Evolutionary conservation across 92 coral and sea anemone genomes (phyloP).

Genomic region (Parazoanthus swiftii): DNA sequence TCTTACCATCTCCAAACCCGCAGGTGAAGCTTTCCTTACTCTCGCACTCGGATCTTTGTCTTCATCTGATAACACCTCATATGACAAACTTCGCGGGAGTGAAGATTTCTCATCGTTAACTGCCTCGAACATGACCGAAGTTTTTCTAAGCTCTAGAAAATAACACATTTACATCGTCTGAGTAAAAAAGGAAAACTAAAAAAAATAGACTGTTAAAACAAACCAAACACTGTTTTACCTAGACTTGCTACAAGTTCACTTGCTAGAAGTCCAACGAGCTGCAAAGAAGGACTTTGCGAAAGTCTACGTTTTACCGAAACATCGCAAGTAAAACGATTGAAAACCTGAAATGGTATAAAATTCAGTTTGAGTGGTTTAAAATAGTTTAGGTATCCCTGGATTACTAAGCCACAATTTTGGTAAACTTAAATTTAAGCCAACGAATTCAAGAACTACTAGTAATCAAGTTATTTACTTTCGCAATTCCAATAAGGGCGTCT

Average conservation of each 20-base stretch:
- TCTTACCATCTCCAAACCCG: background rate
- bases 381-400: too few relatives aligned
- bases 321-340: too few relatives aligned
- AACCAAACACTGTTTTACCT: background rate
- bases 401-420: too few relatives aligned
- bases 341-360: background rate
- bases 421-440: too few relatives aligned
- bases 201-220: background rate
- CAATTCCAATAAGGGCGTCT: too few relatives aligned
- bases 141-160: slow-evolving; percentile 30
- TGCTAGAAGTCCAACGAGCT: too few relatives aligned
- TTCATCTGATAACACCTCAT: slow-evolving; percentile 19
- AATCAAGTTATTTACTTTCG: too few relatives aligned
- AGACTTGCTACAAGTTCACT: too few relatives aligned
- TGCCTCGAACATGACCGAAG: slow-evolving; percentile 9
- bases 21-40: background rate
- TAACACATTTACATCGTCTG: background rate
- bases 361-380: background rate
- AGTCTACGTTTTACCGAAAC: too few relatives aligned
- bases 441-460: too few relatives aligned
- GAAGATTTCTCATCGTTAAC: slow-evolving; percentile 1
- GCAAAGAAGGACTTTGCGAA: too few relatives aligned
- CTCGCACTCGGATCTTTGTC: background rate
- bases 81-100: slow-evolving; percentile 22
- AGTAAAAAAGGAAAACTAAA: background rate